These are phyloP conservation scores for Tryphoninae sp. DNA, from an alignment of 2,888 invertebrate species.

Conservation along the genomic window DNA sequence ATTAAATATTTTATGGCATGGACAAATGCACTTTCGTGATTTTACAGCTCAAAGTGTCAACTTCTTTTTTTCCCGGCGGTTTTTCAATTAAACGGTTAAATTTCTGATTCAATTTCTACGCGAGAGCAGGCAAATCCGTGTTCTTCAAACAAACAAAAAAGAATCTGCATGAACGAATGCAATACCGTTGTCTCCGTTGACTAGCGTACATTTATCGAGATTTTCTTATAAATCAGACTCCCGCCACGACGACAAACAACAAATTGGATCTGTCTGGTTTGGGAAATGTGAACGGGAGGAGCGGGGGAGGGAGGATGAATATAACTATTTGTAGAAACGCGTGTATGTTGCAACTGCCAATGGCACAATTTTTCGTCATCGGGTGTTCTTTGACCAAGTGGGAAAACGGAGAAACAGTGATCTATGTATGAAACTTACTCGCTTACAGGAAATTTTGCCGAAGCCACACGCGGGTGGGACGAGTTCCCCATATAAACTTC, in stretches of 20 bases:
- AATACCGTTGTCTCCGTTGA: conserved; percentile 21
- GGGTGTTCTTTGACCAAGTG: conserved; percentile 62
- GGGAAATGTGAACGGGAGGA: conserved; percentile 21
- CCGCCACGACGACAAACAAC: conserved; percentile 56
- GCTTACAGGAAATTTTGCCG: conserved; percentile 42
- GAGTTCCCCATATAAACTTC: conserved; percentile 74
- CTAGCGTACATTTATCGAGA: conserved; percentile 44
- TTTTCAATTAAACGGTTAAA: neutral
- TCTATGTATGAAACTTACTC: conserved; percentile 45
- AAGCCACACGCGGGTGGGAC: conserved; percentile 24
- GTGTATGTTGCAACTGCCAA: conserved; percentile 50
- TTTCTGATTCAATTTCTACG: too few species aligned
- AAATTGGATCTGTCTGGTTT: conserved; percentile 66
- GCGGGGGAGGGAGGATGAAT: neutral
- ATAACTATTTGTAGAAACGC: conserved; percentile 27
- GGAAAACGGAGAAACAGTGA: conserved; percentile 43
- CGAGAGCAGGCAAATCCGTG: neutral
- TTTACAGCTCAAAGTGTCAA: too few species aligned
- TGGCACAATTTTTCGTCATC: conserved; percentile 4
- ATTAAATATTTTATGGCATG: neutral
- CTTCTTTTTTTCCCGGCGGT: too few species aligned
- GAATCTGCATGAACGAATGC: conserved; percentile 7
- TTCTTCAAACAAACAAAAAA: neutral
- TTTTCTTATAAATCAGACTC: conserved; percentile 43
- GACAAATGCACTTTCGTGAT: too few species aligned